A percentile compares a stretch with the other conserved stretches of the same genome.
Evolutionary conservation across 1,140 invertebrate species (phyloP).

Genomic region (Bombus huntii): DNA sequence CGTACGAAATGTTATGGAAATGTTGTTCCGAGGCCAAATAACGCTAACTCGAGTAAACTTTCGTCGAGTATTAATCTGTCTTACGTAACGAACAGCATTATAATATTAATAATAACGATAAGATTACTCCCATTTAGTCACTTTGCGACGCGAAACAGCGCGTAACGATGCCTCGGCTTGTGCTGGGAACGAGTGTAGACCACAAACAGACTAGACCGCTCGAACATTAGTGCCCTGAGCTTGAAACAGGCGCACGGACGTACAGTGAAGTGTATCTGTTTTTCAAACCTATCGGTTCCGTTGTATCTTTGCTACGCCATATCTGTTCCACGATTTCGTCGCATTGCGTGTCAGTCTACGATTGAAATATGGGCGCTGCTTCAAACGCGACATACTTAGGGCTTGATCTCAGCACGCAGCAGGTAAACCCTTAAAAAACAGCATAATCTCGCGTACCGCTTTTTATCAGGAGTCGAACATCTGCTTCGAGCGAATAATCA

Average conservation of each 20-base stretch:
- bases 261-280: slow-evolving; percentile 4
- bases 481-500: not conserved
- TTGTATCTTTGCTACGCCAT: not conserved
- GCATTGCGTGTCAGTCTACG: not conserved
- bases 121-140: slow-evolving; percentile 40
- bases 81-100: slow-evolving; percentile 30
- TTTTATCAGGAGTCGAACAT: not conserved
- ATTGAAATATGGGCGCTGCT: slow-evolving; percentile 66
- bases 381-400: slow-evolving; percentile 85
- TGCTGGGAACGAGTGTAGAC: slow-evolving; percentile 22
- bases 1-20: not conserved
- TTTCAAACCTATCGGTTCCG: not conserved
- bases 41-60: not conserved
- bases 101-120: slow-evolving; percentile 42
- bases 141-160: slow-evolving; percentile 36
- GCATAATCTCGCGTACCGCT: not conserved
- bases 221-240: slow-evolving; percentile 39
- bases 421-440: slow-evolving; percentile 83
- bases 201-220: slow-evolving; percentile 28
- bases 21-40: not conserved
- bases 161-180: slow-evolving; percentile 49
- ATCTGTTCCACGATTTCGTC: slow-evolving; percentile 7
- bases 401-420: slow-evolving; percentile 92
- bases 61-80: not conserved
- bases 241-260: slow-evolving; percentile 17